phyloP scores from a whole-genome alignment of 2,113 vertebrate species.

The Eupsittula cactorum region DNA sequence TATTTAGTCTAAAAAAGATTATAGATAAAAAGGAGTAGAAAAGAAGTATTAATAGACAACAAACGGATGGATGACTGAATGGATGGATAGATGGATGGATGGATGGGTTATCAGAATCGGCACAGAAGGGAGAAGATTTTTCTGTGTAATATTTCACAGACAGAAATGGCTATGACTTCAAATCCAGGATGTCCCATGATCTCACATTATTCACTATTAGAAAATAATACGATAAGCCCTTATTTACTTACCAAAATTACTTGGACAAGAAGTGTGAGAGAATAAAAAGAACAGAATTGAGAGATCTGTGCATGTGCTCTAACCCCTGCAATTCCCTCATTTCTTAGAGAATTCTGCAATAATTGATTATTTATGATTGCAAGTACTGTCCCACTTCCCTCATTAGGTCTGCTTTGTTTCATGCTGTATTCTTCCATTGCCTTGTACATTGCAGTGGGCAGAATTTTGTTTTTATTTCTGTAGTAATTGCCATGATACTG shows the following conservation, averaged over 20 bases:
- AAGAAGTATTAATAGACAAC: background rate
- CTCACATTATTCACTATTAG: background rate
- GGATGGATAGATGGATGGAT: no score
- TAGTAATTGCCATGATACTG: background rate
- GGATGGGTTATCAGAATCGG: background rate
- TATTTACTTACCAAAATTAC: background rate
- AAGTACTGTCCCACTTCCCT: background rate
- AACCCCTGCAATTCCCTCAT: background rate
- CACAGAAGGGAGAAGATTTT: background rate
- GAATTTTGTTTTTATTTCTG: background rate
- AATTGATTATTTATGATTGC: background rate
- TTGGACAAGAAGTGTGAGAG: background rate
- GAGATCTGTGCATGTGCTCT: accelerated
- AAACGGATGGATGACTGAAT: background rate
- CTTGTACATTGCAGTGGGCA: background rate
- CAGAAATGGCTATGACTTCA: background rate
- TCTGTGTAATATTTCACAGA: background rate
- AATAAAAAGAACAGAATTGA: background rate
- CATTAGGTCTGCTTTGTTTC: background rate
- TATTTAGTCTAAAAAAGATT: background rate
- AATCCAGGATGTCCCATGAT: background rate
- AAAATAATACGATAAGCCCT: background rate
- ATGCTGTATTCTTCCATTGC: background rate
- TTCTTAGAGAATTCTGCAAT: background rate
- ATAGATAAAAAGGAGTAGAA: background rate